A percentile compares a stretch with the other conserved stretches of the same genome.
These are phyloP conservation scores for Plusia festucae DNA, from an alignment of 2,888 invertebrate species.

Conservation along the genomic window DNA sequence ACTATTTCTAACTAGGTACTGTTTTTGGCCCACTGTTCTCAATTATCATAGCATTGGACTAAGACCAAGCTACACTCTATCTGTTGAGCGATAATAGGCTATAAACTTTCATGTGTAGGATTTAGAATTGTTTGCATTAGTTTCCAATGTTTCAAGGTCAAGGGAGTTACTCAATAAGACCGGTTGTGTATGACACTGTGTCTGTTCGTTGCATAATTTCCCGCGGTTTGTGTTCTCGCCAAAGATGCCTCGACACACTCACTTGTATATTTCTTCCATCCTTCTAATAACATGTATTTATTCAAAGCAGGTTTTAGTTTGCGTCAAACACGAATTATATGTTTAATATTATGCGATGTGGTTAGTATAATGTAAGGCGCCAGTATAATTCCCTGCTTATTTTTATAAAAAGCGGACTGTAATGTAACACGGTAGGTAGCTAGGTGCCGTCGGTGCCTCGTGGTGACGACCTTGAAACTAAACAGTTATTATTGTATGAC, in stretches of 20 bases:
- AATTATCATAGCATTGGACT: constrained; percentile 84
- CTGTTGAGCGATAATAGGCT: constrained; percentile 71
- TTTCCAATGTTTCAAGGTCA: constrained; percentile 73
- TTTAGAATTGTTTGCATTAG: constrained; percentile 64
- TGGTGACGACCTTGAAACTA: constrained; percentile 26
- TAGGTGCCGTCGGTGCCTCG: constrained; percentile 5
- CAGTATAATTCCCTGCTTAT: constrained; percentile 16
- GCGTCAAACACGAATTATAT: constrained; percentile 15
- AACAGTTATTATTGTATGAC: constrained; percentile 21
- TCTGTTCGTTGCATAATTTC: constrained; percentile 76
- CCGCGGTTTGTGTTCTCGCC: constrained; percentile 60
- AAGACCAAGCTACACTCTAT: constrained; percentile 83
- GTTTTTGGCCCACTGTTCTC: constrained; percentile 84
- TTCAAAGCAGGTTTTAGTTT: constrained; percentile 28
- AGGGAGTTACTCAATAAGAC: constrained; percentile 79
- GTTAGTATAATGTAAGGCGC: constrained; percentile 11
- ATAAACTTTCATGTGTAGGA: constrained; percentile 68
- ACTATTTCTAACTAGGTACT: constrained; percentile 69
- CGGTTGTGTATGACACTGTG: constrained; percentile 71
- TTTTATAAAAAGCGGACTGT: constrained; percentile 13
- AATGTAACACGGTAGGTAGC: constrained; percentile 10
- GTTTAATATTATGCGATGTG: constrained; percentile 9
- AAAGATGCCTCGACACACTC: constrained; percentile 40
- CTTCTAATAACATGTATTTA: constrained; percentile 36
- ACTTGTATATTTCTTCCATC: constrained; percentile 32